phyloP scores from a whole-genome alignment of 2,888 invertebrate genomes.

The Cosmia pyralina region DNA sequence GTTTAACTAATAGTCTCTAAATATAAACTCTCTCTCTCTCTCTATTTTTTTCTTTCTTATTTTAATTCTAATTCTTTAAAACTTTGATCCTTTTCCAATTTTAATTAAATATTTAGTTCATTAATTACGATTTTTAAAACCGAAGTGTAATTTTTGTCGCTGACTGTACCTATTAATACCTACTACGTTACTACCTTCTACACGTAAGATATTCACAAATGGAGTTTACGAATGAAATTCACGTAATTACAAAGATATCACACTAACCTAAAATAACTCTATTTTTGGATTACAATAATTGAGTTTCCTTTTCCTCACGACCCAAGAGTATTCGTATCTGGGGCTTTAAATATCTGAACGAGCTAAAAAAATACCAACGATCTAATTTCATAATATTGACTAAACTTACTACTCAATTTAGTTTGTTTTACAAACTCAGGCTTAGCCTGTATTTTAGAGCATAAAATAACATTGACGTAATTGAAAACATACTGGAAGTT shows the following conservation, averaged over 20 bases:
- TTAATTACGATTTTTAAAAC: not conserved
- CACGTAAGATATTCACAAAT: not conserved
- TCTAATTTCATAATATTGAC: conserved; percentile 31
- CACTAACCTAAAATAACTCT: not conserved
- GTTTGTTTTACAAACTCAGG: conserved; percentile 27
- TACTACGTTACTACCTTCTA: not conserved
- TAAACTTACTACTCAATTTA: conserved; percentile 5
- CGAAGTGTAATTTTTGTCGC: not conserved
- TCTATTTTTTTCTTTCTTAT: not conserved
- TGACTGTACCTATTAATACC: not conserved
- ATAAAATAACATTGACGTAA: conserved; percentile 40
- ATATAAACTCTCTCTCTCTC: not conserved
- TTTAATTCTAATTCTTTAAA: not conserved
- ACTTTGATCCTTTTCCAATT: not conserved
- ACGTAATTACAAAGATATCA: not conserved
- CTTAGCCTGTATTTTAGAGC: conserved; percentile 1
- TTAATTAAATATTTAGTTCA: not conserved
- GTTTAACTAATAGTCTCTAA: not conserved
- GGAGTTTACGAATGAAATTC: not conserved
- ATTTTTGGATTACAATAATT: not conserved
- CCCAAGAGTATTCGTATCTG: not conserved
- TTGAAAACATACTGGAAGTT: conserved; percentile 35
- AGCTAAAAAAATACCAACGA: not conserved
- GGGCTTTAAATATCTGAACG: not conserved
- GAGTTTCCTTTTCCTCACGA: not conserved